Conservation (phyloP, 1,140 invertebrate species). For the Platyscapa corneri region DNA sequence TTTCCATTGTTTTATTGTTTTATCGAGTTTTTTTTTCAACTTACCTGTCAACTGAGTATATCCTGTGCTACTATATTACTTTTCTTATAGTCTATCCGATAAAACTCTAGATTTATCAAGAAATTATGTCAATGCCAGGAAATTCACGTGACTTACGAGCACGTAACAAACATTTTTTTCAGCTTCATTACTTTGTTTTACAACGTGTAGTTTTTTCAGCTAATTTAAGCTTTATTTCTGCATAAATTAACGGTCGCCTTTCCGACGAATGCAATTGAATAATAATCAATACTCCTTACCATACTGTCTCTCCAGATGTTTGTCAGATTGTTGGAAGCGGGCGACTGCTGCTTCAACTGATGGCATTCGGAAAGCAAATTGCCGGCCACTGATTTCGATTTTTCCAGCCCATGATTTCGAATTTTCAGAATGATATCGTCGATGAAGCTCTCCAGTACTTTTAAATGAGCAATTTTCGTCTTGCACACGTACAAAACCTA, state of each 20-base stretch:
- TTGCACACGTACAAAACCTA: conserved; percentile 92
- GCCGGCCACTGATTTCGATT: conserved; percentile 74
- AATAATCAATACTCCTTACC: conserved; percentile 55
- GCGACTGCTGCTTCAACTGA: conserved; percentile 64
- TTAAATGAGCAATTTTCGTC: conserved; percentile 81
- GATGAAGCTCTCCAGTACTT: conserved; percentile 91
- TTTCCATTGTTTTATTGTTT: neutral
- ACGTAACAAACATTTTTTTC: too few relatives aligned
- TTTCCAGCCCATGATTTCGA: conserved; percentile 84
- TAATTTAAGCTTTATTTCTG: too few relatives aligned
- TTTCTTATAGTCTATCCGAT: neutral
- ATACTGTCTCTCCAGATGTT: conserved; percentile 67
- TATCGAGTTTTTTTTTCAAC: neutral
- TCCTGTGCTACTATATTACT: neutral
- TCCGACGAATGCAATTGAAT: conserved; percentile 21
- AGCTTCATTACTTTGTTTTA: too few relatives aligned
- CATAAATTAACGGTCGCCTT: too few relatives aligned
- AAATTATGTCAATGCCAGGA: neutral
- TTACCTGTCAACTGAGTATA: neutral
- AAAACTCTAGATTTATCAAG: neutral
- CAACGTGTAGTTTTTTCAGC: too few relatives aligned
- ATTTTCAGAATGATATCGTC: conserved; percentile 93
- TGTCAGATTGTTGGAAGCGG: conserved; percentile 52
- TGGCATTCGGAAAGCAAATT: conserved; percentile 67
- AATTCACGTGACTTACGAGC: neutral